Base-by-base conservation (phyloP, 2,113 vertebrate species). In the Halichoerus grypus region DNA sequence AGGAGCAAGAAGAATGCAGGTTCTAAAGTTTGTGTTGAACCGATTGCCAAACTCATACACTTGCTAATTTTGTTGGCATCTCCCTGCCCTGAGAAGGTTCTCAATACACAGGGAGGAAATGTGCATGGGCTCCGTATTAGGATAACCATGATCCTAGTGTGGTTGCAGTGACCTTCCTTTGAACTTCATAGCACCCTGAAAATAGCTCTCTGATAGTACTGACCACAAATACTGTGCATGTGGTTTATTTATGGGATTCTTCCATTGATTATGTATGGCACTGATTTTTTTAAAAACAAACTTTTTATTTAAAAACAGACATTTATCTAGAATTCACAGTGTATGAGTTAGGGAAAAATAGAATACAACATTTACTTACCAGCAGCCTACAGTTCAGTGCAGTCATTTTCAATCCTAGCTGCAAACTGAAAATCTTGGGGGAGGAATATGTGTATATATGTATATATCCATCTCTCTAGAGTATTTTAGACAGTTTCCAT, bases 371-470 rank as follows among this genome's bases (percentile, higher is more conserved):
- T 87, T 84, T 87, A 36, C 8, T 83, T 1, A n/a, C 14, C 18
- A 84, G n/a, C 21, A 71, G 6, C 49, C 39, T 88, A 13, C 1
- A 49, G 22, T 55, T 91, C 55, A 57, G 22, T 72, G 16, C 0
- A 71, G 7, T 36, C 57, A 13, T 89, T 72, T 39, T 87, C 19
- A 55, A 67, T 12, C 8, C 8, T 13, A 84, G 16, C 7, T 89
- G 53, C 26, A n/a, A 69, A 74, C 53, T n/a, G 19, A 87, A 85
- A 85, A 61, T 21, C 22, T 8, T n/a, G 5, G 10, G n/a, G 13
- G 24, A 36, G 1, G 0, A 1, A 1, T 31, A 0, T 77, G 2
- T 49, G 16, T 87, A 5, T 59, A 8, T 39, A 5, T 72, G 19
- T 53, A 4, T 4, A 4, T n/a, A 18, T 16, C 12, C 3, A 18